phyloP scores from a whole-genome alignment of 1,140 invertebrate genomes.

The Drosophila virilis region DNA sequence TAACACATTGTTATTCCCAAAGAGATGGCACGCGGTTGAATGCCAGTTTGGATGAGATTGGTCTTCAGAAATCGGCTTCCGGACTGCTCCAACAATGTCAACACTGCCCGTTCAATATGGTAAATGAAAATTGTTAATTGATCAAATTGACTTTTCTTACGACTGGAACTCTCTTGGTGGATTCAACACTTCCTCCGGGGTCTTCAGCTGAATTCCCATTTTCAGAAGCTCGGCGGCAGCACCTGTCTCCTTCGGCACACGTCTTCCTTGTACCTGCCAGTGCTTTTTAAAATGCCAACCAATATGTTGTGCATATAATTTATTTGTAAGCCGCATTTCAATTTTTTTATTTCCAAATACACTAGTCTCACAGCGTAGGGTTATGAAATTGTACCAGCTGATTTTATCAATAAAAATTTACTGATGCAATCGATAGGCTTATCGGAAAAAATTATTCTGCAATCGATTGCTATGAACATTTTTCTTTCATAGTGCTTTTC shows the following conservation, averaged over 20 bases:
- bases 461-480: background rate
- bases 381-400: constrained; percentile 49
- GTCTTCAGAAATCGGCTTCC: constrained; percentile 84
- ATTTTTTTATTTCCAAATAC: constrained; percentile 16
- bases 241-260: constrained; percentile 85
- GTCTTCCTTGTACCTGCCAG: constrained; percentile 88
- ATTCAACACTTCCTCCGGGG: constrained; percentile 50
- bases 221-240: constrained; percentile 85
- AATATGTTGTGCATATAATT: constrained; percentile 88
- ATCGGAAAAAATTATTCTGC: background rate
- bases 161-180: constrained; percentile 12
- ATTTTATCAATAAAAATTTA: background rate
- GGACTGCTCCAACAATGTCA: constrained; percentile 84
- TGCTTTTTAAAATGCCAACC: constrained; percentile 88
- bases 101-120: constrained; percentile 70
- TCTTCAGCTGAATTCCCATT: constrained; percentile 51
- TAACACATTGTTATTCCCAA: constrained; percentile 87
- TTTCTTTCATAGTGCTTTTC: too few species aligned
- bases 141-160: constrained; percentile 54
- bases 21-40: constrained; percentile 86
- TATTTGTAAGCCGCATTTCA: constrained; percentile 88
- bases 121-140: background rate
- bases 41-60: constrained; percentile 88
- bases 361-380: constrained; percentile 13
- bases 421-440: constrained; percentile 3